These are phyloP conservation scores for Pteruthius melanotis DNA, from an alignment of 2,113 vertebrate species.

Conservation along the genomic window DNA sequence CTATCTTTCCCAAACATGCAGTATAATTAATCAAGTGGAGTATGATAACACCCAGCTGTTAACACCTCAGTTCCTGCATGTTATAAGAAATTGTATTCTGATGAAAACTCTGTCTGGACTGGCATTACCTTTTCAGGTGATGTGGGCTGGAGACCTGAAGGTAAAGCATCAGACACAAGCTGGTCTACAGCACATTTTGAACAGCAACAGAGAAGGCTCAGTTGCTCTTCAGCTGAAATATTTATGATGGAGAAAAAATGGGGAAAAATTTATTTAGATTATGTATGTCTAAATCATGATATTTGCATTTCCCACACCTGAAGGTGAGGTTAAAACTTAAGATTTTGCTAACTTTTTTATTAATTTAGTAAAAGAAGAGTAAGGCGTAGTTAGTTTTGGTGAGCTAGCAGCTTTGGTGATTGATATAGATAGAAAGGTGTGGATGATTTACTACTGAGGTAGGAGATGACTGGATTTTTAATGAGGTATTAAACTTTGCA, in stretches of 20 bases:
- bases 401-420: background rate
- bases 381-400: background rate
- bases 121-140: background rate
- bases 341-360: background rate
- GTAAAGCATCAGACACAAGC: background rate
- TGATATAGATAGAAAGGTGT: background rate
- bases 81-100: background rate
- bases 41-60: background rate
- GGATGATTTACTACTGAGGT: background rate
- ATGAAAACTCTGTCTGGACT: background rate
- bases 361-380: background rate
- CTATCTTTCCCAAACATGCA: background rate
- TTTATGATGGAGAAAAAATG: background rate
- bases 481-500: background rate
- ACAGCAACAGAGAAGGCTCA: background rate
- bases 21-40: background rate
- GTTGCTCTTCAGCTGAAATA: background rate
- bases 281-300: background rate
- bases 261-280: background rate
- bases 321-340: background rate
- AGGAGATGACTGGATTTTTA: background rate
- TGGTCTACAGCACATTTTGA: background rate
- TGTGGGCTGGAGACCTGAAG: background rate
- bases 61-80: background rate
- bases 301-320: background rate